These are phyloP conservation scores for Saimiri boliviensis DNA, from an alignment of 2,113 vertebrate genomes.

Conservation along the genomic window DNA sequence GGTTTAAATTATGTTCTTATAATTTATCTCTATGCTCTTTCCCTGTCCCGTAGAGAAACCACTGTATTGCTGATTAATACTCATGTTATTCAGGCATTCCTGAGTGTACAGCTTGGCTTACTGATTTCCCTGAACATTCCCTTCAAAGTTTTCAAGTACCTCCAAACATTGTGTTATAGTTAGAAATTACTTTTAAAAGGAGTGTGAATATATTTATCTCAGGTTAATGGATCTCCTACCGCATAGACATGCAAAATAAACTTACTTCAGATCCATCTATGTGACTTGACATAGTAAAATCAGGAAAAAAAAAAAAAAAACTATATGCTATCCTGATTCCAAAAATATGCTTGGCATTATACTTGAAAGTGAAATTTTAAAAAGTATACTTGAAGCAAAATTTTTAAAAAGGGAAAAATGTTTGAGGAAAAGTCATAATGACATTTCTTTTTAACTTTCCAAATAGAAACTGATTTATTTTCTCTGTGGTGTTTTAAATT, in stretches of 20 bases:
- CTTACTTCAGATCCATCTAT: not conserved
- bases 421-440: not conserved
- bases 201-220: slow-evolving; percentile 8
- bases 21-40: slow-evolving; percentile 59
- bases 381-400: not conserved
- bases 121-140: slow-evolving; percentile 56
- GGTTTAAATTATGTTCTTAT: slow-evolving; percentile 55
- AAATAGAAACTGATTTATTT: not conserved
- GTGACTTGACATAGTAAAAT: not conserved
- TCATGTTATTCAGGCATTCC: slow-evolving; percentile 8
- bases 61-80: slow-evolving; percentile 65
- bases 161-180: slow-evolving; percentile 34
- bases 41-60: not conserved
- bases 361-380: not conserved
- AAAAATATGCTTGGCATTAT: not conserved
- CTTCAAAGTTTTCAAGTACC: slow-evolving; percentile 56
- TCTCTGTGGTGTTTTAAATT: not conserved
- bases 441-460: not conserved
- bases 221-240: not conserved
- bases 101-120: slow-evolving; percentile 70
- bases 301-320: not conserved
- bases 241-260: not conserved
- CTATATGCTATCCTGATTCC: not conserved
- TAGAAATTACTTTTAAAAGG: slow-evolving; percentile 22
- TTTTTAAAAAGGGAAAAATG: not conserved